These are phyloP conservation scores for Apolygus lucorum DNA, from an alignment of 1,140 invertebrate genomes.

Conservation along the genomic window DNA sequence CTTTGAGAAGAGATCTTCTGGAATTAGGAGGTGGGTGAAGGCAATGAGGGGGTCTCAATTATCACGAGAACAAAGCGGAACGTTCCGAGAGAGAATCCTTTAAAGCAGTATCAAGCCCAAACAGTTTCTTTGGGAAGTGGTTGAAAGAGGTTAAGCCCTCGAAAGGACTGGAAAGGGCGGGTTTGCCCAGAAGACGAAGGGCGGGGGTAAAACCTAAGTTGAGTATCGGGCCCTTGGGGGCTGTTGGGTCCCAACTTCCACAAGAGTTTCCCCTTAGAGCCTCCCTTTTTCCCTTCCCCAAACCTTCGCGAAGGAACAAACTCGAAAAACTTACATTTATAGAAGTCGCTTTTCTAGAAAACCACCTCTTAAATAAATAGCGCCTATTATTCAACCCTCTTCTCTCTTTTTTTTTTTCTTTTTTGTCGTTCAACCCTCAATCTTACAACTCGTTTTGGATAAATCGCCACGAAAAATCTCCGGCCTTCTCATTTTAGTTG, in stretches of 20 bases:
- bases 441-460: constrained; percentile 11
- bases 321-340: constrained; percentile 31
- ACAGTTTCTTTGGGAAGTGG: constrained; percentile 17
- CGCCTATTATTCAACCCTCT: constrained; percentile 28
- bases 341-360: constrained; percentile 30
- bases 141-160: constrained; percentile 10
- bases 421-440: not conserved
- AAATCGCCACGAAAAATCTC: not conserved
- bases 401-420: not conserved
- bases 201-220: constrained; percentile 23
- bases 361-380: constrained; percentile 32
- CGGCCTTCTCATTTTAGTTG: not conserved
- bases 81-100: constrained; percentile 11
- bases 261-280: not conserved
- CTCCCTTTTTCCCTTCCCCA: constrained; percentile 18
- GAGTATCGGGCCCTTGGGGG: constrained; percentile 17
- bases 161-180: constrained; percentile 24
- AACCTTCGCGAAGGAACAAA: constrained; percentile 16
- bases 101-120: constrained; percentile 17
- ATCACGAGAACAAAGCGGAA: constrained; percentile 25
- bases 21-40: not conserved
- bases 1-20: constrained; percentile 2
- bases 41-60: constrained; percentile 24
- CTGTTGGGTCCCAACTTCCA: constrained; percentile 7
- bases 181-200: constrained; percentile 5